A percentile compares a stretch with the other conserved stretches of the same genome.
Conservation (phyloP, 2,113 vertebrate genomes). For the Sorex araneus region DNA sequence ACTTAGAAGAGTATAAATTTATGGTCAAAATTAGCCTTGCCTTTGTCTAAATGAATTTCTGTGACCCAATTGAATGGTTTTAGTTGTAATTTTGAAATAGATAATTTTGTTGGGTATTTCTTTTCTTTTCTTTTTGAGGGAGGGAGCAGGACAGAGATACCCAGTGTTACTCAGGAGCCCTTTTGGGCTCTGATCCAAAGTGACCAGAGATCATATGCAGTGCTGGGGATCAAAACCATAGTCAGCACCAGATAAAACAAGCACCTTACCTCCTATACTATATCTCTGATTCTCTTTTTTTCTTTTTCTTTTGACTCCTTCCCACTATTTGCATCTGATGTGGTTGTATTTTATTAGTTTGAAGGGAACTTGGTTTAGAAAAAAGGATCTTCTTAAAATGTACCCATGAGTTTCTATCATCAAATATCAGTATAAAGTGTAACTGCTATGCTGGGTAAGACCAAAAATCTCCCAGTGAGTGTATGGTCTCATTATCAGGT, state of each 20-base stretch:
- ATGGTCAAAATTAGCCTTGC: slow-evolving; percentile 53
- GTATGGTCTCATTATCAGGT: neutral
- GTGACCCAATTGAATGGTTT: slow-evolving; percentile 5
- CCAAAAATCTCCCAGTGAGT: neutral
- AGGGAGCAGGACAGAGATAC: neutral
- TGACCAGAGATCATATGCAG: too few relatives aligned
- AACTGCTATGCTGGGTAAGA: neutral
- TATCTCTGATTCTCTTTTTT: neutral
- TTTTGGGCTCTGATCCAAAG: too few relatives aligned
- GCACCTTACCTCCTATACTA: too few relatives aligned
- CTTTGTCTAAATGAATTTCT: slow-evolving; percentile 64
- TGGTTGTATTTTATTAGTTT: slow-evolving; percentile 30
- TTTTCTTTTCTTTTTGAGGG: neutral
- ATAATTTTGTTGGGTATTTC: neutral
- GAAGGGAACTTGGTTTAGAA: neutral
- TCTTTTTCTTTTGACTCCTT: slow-evolving; percentile 19
- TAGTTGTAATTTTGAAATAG: slow-evolving; percentile 32
- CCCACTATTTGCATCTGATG: slow-evolving; percentile 43
- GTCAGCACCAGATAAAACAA: too few relatives aligned
- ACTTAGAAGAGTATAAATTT: slow-evolving; percentile 48
- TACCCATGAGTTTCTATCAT: neutral
- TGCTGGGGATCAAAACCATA: too few relatives aligned
- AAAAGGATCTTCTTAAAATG: slow-evolving; percentile 59
- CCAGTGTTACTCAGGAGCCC: too few relatives aligned
- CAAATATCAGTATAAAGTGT: neutral